phyloP scores from a whole-genome alignment of 1,140 invertebrate species.

The Hypothenemus hampei region DNA sequence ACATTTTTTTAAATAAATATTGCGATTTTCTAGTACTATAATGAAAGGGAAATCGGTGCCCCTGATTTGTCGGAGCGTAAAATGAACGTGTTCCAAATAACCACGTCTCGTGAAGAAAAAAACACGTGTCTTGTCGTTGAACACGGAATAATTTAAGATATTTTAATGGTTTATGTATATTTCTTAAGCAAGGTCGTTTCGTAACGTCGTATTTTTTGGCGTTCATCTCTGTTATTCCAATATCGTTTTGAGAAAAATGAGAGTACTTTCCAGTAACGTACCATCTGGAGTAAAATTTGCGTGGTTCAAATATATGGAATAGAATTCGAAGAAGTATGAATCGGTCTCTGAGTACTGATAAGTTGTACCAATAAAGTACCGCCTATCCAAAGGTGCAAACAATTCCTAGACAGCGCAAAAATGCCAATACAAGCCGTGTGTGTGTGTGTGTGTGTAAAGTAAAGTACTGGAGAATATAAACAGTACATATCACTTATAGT shows the following conservation, averaged over 20 bases:
- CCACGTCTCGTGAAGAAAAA: no score
- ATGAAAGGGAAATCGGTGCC: no score
- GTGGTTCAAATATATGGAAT: constrained; percentile 18
- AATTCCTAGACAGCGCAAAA: constrained; percentile 24
- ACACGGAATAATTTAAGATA: no score
- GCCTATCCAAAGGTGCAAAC: constrained; percentile 27
- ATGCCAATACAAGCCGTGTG: constrained; percentile 21
- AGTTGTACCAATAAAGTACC: constrained; percentile 29
- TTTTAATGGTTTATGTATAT: constrained; percentile 1
- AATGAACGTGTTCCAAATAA: no score
- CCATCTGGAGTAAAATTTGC: no score
- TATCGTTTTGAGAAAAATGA: no score
- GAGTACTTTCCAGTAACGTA: no score
- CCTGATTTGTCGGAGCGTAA: no score
- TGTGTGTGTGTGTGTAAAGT: no score
- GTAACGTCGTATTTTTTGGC: not conserved
- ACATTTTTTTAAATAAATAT: no score
- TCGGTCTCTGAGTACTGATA: constrained; percentile 26
- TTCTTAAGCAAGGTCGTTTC: constrained; percentile 3
- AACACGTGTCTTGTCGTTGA: no score
- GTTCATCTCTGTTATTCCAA: not conserved
- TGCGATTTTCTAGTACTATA: no score
- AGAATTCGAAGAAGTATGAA: constrained; percentile 19
- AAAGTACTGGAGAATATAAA: constrained; percentile 24
- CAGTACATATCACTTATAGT: constrained; percentile 27